A percentile compares a stretch with the other conserved stretches of the same genome.
phyloP scores from a whole-genome alignment of 2,797 vertebrate species.

The Prunella strophiata region DNA sequence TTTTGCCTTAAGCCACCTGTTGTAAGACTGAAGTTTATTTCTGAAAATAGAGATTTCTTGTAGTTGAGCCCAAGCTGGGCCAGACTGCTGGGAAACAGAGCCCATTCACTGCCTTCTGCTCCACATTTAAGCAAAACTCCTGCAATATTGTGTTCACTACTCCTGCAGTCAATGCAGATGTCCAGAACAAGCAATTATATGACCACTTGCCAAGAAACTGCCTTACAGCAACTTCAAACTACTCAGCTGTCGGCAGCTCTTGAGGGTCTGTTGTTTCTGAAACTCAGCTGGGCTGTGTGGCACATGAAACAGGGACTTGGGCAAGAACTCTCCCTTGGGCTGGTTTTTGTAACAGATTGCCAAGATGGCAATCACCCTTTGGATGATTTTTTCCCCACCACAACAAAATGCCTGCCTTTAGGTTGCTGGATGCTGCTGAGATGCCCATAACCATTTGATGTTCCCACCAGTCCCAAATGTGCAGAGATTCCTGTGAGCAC shows the following conservation, averaged over 20 bases:
- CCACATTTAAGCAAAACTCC: background rate
- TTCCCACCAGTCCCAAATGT: background rate
- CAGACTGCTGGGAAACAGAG: background rate
- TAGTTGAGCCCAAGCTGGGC: background rate
- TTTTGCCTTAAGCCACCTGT: background rate
- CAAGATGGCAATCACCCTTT: background rate
- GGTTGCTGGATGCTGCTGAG: background rate
- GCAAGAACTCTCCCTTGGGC: background rate
- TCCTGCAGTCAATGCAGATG: background rate
- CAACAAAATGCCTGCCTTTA: background rate
- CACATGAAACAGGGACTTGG: background rate
- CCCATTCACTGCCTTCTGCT: background rate
- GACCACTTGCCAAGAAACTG: background rate
- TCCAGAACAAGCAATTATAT: conserved; percentile 37
- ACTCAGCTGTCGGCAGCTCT: background rate
- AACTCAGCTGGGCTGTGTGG: background rate
- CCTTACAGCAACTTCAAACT: background rate
- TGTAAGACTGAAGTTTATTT: background rate
- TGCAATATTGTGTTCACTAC: background rate
- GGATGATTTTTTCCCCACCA: background rate
- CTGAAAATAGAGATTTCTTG: background rate
- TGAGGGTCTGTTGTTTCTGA: conserved; percentile 5
- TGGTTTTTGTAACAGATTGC: background rate
- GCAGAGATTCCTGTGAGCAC: background rate
- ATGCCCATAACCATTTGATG: background rate